A percentile compares a stretch with the other conserved stretches of the same genome.
Conservation (phyloP, 2,888 invertebrate genomes). For the Scaptomyza tumidula region DNA sequence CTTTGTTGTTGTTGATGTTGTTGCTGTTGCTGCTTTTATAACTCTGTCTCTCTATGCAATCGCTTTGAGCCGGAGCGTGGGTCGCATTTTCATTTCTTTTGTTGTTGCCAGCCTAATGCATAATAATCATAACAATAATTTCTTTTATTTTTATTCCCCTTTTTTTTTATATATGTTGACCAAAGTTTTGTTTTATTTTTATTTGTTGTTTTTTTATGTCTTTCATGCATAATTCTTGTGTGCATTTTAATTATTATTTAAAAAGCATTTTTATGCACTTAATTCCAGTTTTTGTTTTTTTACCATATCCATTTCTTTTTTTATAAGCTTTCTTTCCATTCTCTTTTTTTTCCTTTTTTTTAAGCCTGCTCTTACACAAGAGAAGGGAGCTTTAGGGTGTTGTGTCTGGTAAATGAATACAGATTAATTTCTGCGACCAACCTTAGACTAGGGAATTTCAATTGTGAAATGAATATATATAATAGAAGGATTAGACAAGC, state of each 20-base stretch:
- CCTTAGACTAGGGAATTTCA: background rate
- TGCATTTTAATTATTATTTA: constrained; percentile 69
- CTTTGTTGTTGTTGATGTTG: constrained; percentile 33
- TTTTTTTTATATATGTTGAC: constrained; percentile 39
- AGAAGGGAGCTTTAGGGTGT: background rate
- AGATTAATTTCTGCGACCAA: background rate
- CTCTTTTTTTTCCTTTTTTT: background rate
- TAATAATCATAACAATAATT: constrained; percentile 75
- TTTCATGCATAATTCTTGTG: constrained; percentile 53
- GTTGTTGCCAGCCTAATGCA: constrained; percentile 58
- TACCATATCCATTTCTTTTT: constrained; percentile 2
- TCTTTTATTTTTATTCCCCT: constrained; percentile 67
- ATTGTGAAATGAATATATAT: background rate
- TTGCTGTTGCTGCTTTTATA: constrained; percentile 38
- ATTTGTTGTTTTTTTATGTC: constrained; percentile 25
- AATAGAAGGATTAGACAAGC: background rate
- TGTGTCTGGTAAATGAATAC: background rate
- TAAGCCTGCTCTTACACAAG: background rate
- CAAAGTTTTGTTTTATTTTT: constrained; percentile 15
- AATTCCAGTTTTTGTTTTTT: constrained; percentile 25
- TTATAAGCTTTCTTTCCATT: background rate
- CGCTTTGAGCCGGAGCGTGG: constrained; percentile 58
- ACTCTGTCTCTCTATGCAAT: constrained; percentile 59
- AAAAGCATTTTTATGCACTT: constrained; percentile 53
- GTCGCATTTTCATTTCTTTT: constrained; percentile 57